These are phyloP conservation scores for Drosophila auraria DNA, from an alignment of 1,140 invertebrate genomes.

Conservation along the genomic window DNA sequence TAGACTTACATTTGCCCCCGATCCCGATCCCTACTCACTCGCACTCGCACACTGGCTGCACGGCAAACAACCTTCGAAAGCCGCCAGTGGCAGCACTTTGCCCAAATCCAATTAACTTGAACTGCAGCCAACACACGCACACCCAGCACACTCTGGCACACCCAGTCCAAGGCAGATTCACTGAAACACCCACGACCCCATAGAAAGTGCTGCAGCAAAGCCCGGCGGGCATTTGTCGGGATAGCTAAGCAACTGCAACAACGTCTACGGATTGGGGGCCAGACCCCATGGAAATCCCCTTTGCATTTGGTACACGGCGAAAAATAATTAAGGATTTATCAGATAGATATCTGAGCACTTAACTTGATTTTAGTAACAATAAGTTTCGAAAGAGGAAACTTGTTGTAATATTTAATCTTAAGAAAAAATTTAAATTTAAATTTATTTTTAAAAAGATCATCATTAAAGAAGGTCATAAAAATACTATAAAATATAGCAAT, in stretches of 20 bases:
- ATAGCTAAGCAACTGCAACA: conserved; percentile 50
- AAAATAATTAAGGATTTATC: not conserved
- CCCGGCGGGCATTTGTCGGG: conserved; percentile 46
- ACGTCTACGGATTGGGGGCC: conserved; percentile 31
- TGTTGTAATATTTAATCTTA: too few species aligned
- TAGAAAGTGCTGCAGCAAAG: conserved; percentile 43
- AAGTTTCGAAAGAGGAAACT: not conserved
- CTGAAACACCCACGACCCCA: conserved; percentile 22
- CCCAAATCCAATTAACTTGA: conserved; percentile 81
- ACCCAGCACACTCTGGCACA: conserved; percentile 2
- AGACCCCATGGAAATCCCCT: conserved; percentile 33
- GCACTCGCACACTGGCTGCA: conserved; percentile 3
- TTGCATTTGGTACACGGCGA: conserved; percentile 8
- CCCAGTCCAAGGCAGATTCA: not conserved
- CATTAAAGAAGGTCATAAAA: not conserved
- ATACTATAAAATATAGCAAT: not conserved
- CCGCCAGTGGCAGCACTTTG: conserved; percentile 68
- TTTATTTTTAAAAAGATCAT: too few species aligned
- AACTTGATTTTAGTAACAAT: too few species aligned
- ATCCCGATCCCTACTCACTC: not conserved
- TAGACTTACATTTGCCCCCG: conserved; percentile 62
- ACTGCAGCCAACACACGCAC: conserved; percentile 59
- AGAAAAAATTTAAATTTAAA: too few species aligned
- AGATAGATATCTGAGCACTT: too few species aligned
- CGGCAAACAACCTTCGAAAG: conserved; percentile 59